Evolutionary conservation across 2,888 invertebrate genomes (phyloP), one percentile per base, ranked within the genome.

Genomic region (Mimumesa dahlbomi): DNA sequence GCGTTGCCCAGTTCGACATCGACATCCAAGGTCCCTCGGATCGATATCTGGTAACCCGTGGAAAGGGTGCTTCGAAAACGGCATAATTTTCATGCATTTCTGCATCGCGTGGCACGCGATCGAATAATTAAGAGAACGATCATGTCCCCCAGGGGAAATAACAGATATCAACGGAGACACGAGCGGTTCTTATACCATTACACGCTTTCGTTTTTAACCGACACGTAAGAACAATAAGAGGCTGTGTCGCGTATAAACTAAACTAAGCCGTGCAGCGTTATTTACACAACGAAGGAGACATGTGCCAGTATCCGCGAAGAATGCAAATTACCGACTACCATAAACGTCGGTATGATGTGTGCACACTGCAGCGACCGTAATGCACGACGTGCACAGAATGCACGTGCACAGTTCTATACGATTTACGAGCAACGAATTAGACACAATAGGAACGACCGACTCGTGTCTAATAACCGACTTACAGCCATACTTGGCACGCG

Each of bases 361-460:
- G 64, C 67, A 54, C 65, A 22, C 66, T 72, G 68, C n/a, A n/a
- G n/a, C 46, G 73, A 65, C 62, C 68, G 73, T 66, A 79, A 73
- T 62, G 71, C 70, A 45, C 75, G 73, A 67, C 58, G 56, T 31
- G 70, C 70, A 50, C 57, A 43, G 69, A 71, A 63, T 76, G 77
- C 82, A 79, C 75, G 76, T 78, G 82, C 81, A 58, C 31, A 48
- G 46, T 58, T 36, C 69, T 21, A 69, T 53, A 42, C 63, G 78
- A 79, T 83, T 83, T 81, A 75, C 81, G 81, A 82, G 72, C 75
- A 68, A 58, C 73, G 82, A 83, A 78, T 83, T 83, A 71, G 81
- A 81, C 76, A 81, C 82, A 83, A 83, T 82, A 75, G 83, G 65
- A 66, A 76, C 72, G 75, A 65, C 38, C 67, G 73, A 19, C 57